These are phyloP conservation scores for Endomychus coccineus DNA, from an alignment of 2,888 invertebrate species.

Conservation along the genomic window DNA sequence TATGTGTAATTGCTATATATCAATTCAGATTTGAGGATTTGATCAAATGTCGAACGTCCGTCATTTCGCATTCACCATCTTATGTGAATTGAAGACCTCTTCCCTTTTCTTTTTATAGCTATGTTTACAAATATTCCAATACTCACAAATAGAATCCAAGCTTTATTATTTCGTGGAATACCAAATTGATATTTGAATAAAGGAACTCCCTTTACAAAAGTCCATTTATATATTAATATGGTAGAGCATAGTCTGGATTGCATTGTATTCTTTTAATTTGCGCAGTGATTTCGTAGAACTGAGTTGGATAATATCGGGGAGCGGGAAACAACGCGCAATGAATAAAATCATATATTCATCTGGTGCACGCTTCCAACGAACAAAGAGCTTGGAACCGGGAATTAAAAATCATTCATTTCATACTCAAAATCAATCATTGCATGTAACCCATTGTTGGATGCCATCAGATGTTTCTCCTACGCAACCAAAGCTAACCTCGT, in stretches of 20 bases:
- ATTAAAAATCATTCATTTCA: constrained; percentile 45
- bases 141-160: too few relatives aligned
- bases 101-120: too few relatives aligned
- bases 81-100: too few relatives aligned
- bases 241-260: constrained; percentile 17
- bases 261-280: constrained; percentile 37
- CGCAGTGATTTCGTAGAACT: constrained; percentile 36
- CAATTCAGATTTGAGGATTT: too few relatives aligned
- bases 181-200: too few relatives aligned
- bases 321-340: constrained; percentile 38
- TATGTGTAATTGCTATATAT: too few relatives aligned
- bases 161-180: too few relatives aligned
- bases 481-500: constrained; percentile 13
- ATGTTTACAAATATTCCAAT: too few relatives aligned
- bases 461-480: constrained; percentile 2
- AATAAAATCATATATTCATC: constrained; percentile 44
- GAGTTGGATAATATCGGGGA: constrained; percentile 27
- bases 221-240: constrained; percentile 24
- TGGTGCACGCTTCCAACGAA: constrained; percentile 34
- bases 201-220: constrained; percentile 14
- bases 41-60: too few relatives aligned
- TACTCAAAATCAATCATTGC: constrained; percentile 42
- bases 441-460: constrained; percentile 30
- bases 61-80: too few relatives aligned
- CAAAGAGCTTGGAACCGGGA: constrained; percentile 37